Evolutionary conservation across 1,140 invertebrate genomes (phyloP).

Genomic region (Papilio machaon): DNA sequence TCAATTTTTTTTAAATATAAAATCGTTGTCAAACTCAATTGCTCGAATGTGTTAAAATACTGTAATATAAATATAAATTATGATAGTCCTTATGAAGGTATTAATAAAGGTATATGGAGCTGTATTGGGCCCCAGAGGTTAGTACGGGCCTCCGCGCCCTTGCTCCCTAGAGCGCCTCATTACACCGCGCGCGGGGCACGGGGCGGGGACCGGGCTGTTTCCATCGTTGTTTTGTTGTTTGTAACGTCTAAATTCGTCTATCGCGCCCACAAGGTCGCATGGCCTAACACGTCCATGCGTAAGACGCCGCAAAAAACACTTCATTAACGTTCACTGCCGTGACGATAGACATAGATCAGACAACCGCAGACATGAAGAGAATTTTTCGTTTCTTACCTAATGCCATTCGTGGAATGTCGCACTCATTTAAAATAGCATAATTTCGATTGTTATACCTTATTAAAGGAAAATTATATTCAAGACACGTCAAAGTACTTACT

Average conservation of each 20-base stretch:
- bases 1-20: no score
- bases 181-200: constrained; percentile 22
- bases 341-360: constrained; percentile 43
- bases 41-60: no score
- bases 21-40: no score
- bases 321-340: constrained; percentile 64
- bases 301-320: constrained; percentile 68
- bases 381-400: constrained; percentile 6
- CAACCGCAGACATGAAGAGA: constrained; percentile 16
- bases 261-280: constrained; percentile 55
- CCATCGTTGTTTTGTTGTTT: constrained; percentile 47
- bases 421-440: constrained; percentile 26
- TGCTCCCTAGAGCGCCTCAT: constrained; percentile 55
- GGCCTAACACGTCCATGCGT: constrained; percentile 60
- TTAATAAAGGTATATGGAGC: not conserved
- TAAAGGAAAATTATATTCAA: not conserved
- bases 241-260: constrained; percentile 62
- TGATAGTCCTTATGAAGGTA: not conserved
- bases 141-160: constrained; percentile 16
- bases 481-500: not conserved
- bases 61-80: not conserved
- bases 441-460: constrained; percentile 4
- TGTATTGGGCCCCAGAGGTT: constrained; percentile 15
- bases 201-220: constrained; percentile 35
- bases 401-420: not conserved